Conservation (phyloP, 2,113 vertebrate species). For the Hemicordylus capensis region DNA sequence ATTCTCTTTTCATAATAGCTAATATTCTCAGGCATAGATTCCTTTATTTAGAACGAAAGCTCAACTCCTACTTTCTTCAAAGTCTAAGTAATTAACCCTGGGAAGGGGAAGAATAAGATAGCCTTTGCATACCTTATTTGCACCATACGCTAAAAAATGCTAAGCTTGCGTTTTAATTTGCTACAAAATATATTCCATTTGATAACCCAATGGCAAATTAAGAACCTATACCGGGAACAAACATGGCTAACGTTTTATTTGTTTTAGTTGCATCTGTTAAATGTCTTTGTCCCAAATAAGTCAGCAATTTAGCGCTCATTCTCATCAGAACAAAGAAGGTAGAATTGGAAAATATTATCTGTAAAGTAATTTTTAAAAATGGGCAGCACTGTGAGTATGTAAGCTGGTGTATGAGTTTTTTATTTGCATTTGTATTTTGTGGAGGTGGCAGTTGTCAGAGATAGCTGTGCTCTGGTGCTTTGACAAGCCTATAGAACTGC, state of each 20-base stretch:
- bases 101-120: neutral
- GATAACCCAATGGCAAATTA: neutral
- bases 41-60: slow-evolving; percentile 32
- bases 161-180: neutral
- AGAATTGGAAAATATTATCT: neutral
- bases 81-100: slow-evolving; percentile 33
- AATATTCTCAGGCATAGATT: slow-evolving; percentile 41
- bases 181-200: neutral
- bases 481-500: neutral
- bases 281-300: neutral
- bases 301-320: neutral
- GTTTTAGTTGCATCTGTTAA: neutral
- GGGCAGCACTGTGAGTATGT: neutral
- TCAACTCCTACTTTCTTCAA: slow-evolving; percentile 13
- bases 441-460: neutral
- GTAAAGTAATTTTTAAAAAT: neutral
- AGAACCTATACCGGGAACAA: neutral
- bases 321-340: neutral
- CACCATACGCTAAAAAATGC: neutral
- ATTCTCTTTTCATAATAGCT: slow-evolving; percentile 42
- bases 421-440: neutral
- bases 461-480: neutral
- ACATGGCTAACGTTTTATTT: neutral
- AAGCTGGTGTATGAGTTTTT: neutral
- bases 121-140: slow-evolving; percentile 6